Conservation (phyloP, 2,797 vertebrate genomes). For the Neosilurus mollespiculum region DNA sequence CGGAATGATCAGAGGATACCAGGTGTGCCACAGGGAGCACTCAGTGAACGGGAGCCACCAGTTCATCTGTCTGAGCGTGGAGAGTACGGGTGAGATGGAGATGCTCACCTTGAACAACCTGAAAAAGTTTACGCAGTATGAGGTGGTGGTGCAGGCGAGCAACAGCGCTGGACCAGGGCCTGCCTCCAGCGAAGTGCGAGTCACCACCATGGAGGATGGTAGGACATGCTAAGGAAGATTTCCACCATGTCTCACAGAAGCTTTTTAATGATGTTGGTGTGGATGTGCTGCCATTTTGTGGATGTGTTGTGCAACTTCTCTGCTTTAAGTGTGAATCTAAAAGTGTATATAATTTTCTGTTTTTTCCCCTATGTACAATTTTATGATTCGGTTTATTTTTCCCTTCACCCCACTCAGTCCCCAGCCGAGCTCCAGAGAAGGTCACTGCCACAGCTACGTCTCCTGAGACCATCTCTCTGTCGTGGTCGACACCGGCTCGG, state of each 20-base stretch:
- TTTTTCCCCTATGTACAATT: not conserved
- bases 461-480: conserved; percentile 92
- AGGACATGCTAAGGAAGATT: conserved; percentile 36
- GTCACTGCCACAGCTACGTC: conserved; percentile 89
- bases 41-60: conserved; percentile 93
- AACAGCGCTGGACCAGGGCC: conserved; percentile 95
- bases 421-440: conserved; percentile 92
- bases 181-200: conserved; percentile 94
- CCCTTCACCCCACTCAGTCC: conserved; percentile 73
- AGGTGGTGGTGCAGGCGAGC: conserved; percentile 95
- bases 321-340: not conserved
- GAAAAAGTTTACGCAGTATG: conserved; percentile 96
- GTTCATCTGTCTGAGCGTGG: conserved; percentile 94
- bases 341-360: not conserved
- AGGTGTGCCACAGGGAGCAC: conserved; percentile 95
- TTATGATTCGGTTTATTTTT: not conserved
- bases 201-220: conserved; percentile 96
- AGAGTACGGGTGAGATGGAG: conserved; percentile 93
- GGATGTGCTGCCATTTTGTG: conserved; percentile 61
- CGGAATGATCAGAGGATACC: conserved; percentile 92
- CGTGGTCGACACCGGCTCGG: conserved; percentile 89
- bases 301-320: conserved; percentile 41
- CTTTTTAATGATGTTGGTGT: not conserved
- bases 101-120: conserved; percentile 91
- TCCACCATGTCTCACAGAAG: not conserved